Base-by-base conservation (phyloP, 2,113 vertebrate genomes). In the Isichthys henryi region DNA sequence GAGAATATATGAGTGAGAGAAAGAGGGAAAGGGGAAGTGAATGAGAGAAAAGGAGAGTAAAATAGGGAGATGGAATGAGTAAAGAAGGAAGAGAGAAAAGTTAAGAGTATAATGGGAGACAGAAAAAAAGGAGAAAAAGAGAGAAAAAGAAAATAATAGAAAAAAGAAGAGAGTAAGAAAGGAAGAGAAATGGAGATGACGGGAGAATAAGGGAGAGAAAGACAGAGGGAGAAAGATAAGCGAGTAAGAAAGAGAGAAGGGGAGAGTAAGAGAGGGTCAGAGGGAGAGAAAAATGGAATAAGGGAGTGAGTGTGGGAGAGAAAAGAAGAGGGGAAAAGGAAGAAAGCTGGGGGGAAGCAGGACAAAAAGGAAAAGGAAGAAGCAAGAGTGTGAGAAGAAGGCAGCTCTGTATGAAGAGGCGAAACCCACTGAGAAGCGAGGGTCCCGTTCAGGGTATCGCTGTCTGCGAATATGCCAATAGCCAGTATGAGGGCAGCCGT, bases 31-130 rank as follows among this genome's bases (percentile, higher is more conserved):
- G 7, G 35, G 10, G 77, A 58, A 23, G 31, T 15, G 45, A 39
- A 13, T 52, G 7, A 19, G 17, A 50, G 80, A 48, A 17, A 74
- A 31, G 19, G 49, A 70, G 21, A n/a, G 35, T 2, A 80, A 84
- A 50, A 85, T 21, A 53, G 87, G 56, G 53, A 49, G 9, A 21
- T 52, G 83, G 85, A 56, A 86, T 90, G 21, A 88, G n/a, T 66
- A 23, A 27, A n/a, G 39, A 35, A 66, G 58, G 23, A 66, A 13
- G 10, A 70, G 62, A 70, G 77, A 88, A 31, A 86, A 89, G 45
- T 5, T 48, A n/a, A 58, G 8, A 87, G 89, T 7, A 6, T 15
- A 52, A 82, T 2, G 13, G 15, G 19, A 82, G 19, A 39, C 45
- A 1, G 9, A n/a, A 9, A 66, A 27, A 31, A 35, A 53, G 21